These are phyloP conservation scores for Callospermophilus lateralis DNA, from an alignment of 2,113 vertebrate species.

Conservation along the genomic window DNA sequence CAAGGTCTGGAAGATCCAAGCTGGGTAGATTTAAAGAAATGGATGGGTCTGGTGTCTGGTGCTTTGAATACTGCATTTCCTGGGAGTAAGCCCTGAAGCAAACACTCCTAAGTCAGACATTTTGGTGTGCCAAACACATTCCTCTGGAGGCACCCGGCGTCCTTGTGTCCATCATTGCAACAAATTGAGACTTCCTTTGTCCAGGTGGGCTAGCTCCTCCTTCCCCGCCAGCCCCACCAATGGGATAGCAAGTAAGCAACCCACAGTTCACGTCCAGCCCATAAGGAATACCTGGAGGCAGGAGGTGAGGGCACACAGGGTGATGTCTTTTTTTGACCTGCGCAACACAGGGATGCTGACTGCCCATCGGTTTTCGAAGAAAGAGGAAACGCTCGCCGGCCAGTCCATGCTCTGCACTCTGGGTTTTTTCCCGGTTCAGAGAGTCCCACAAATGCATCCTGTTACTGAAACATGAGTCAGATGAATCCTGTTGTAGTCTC, in stretches of 20 bases:
- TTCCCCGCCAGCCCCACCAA: background rate
- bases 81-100: rapidly evolving
- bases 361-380: slow-evolving; percentile 6
- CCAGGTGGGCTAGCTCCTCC: background rate
- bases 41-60: background rate
- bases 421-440: slow-evolving; percentile 46
- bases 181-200: background rate
- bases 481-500: background rate
- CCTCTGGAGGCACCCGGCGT: rapidly evolving
- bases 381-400: slow-evolving; percentile 43
- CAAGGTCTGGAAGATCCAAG: background rate
- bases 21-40: background rate
- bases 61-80: background rate
- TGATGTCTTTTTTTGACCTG: background rate
- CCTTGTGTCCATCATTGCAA: rapidly evolving
- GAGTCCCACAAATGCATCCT: slow-evolving; percentile 39
- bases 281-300: rapidly evolving
- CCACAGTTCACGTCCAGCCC: background rate
- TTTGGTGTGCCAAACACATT: background rate
- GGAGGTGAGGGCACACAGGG: too few relatives aligned
- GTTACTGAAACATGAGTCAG: slow-evolving; percentile 58
- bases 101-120: background rate
- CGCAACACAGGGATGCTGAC: background rate
- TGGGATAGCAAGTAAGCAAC: rapidly evolving
- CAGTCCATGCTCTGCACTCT: background rate